Evolutionary conservation across 2,888 invertebrate species (phyloP).

Genomic region (Agrochola macilenta): DNA sequence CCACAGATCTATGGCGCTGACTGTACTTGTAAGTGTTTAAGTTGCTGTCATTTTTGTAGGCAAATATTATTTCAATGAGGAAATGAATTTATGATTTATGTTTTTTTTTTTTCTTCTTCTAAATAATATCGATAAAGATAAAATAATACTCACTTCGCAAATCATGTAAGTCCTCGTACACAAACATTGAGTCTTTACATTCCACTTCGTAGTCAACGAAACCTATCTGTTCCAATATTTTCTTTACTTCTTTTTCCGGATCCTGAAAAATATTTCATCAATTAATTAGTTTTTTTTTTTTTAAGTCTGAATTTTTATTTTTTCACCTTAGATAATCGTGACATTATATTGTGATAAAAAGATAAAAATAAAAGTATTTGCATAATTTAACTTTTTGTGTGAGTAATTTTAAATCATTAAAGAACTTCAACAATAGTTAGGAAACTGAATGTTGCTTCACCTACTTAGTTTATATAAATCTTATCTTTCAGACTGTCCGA

Average conservation of each 20-base stretch:
- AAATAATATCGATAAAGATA: background rate
- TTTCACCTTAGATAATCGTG: no score
- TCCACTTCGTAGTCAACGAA: slow-evolving; percentile 91
- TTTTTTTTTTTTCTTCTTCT: no score
- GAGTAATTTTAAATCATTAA: no score
- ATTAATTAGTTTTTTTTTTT: background rate
- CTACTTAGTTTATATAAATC: background rate
- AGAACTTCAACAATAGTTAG: background rate
- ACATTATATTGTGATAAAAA: no score
- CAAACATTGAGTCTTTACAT: slow-evolving; percentile 90
- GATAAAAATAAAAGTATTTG: no score
- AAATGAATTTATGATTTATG: no score
- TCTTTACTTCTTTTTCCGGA: slow-evolving; percentile 90
- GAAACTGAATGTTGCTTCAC: background rate
- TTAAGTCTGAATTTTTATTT: no score
- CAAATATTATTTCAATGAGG: background rate
- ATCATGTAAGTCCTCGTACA: slow-evolving; percentile 90
- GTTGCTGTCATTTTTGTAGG: background rate
- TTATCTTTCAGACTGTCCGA: background rate
- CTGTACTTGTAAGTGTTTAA: background rate
- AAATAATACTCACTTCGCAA: slow-evolving; percentile 89
- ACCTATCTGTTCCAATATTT: slow-evolving; percentile 90
- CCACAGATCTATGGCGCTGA: background rate
- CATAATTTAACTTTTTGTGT: background rate
- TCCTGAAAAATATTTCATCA: slow-evolving; percentile 74